Conservation (phyloP, 2,113 vertebrate species). For the Nothoprocta pentlandii region DNA sequence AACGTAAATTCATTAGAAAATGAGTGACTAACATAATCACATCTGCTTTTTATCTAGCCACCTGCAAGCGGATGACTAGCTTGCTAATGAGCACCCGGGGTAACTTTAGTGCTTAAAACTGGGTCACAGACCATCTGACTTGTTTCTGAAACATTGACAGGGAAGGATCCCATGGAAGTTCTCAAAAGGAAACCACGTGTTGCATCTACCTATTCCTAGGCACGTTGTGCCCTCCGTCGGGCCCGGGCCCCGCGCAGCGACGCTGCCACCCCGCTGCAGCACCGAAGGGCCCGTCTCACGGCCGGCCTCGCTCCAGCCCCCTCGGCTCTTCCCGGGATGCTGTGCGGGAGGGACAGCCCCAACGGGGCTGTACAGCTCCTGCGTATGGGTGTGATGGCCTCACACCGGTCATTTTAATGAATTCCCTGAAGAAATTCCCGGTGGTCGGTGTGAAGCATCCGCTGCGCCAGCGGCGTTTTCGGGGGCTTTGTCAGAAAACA, state of each 20-base stretch:
- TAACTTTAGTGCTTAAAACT: slow-evolving; percentile 3
- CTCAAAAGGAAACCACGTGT: neutral
- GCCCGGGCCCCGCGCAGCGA: neutral
- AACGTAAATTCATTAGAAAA: neutral
- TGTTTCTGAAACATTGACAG: neutral
- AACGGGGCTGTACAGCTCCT: neutral
- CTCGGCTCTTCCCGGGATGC: neutral
- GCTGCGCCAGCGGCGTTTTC: neutral
- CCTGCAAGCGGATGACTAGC: neutral
- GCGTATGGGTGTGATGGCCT: neutral
- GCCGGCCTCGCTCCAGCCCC: neutral
- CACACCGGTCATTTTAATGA: neutral
- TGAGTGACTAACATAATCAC: neutral
- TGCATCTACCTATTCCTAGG: neutral
- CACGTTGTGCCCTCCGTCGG: neutral
- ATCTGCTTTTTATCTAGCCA: neutral
- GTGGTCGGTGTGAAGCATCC: neutral
- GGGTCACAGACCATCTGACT: neutral
- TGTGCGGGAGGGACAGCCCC: neutral
- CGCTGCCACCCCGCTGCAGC: neutral
- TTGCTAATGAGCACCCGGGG: neutral
- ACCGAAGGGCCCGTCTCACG: neutral
- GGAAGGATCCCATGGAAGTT: neutral
- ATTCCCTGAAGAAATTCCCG: neutral
- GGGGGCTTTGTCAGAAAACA: neutral